phyloP scores from a whole-genome alignment of 2,797 vertebrate species.

The Gila robusta region DNA sequence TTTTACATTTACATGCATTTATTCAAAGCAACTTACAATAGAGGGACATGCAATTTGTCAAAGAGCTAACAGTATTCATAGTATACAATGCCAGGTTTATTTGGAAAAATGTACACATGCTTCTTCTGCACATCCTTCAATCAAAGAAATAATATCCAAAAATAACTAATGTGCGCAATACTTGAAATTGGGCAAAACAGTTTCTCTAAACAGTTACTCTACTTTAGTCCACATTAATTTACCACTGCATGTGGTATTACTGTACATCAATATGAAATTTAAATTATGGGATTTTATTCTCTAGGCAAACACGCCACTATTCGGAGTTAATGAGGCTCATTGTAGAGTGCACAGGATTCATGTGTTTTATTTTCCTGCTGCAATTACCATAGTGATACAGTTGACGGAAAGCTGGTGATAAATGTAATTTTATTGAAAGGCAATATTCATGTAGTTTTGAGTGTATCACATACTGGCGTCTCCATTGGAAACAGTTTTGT shows the following conservation, averaged over 20 bases:
- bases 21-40: neutral
- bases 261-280: neutral
- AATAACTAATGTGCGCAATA: neutral
- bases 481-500: constrained; percentile 21
- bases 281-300: neutral
- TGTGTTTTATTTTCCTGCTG: neutral
- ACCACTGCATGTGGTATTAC: neutral
- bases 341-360: neutral
- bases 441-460: neutral
- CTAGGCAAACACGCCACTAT: neutral
- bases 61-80: neutral
- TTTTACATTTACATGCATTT: neutral
- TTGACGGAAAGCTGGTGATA: neutral
- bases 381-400: neutral
- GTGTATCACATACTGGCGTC: neutral
- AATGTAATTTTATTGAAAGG: constrained; percentile 8
- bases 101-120: neutral
- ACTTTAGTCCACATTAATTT: neutral
- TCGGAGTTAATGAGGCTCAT: neutral
- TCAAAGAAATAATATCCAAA: neutral
- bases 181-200: neutral
- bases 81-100: neutral
- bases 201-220: neutral
- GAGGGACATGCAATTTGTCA: neutral
- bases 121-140: neutral